Base-by-base conservation (phyloP, 2,888 invertebrate species). In the Pogonocherus hispidulus region DNA sequence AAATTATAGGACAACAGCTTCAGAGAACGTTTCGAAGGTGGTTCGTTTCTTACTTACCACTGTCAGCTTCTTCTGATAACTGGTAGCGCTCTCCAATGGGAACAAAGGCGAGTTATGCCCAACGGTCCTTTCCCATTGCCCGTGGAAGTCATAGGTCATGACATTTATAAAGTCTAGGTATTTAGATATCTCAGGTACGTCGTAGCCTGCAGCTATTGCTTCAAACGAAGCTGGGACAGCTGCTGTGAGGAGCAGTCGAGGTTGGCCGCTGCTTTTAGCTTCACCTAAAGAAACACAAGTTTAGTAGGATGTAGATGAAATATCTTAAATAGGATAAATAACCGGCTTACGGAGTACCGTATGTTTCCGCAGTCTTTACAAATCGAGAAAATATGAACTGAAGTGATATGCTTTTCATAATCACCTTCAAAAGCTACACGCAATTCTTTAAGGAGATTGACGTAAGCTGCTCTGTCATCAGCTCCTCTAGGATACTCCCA, bases 121-220 rank as follows among this genome's bases (percentile, higher is more conserved):
- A 1, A 97, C 96, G 73, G 94, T 94, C 67, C 95, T 89, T 83
- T 97, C 96, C 96, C 96, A 97, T 83, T 96, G 95, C 0, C 97
- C 97, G 81, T 96, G 96, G 89, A 97, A 97, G 84, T 97, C 97
- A 82, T 97, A 97, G 0, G 96, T 96, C 96, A 97, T 96, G 8
- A 97, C 93, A 83, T 96, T 97, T 83, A 97, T 95, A 82, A 94
- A 96, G 86, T 97, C 97, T 81, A 97, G 88, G 82, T 95, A 97
- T 86, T 97, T 97, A 3, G 96, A 93, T 74, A 97, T 95, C 86
- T 97, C 97, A 0, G 95, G 94, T 0, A 97, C 96, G 79, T 97
- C 97, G 78, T 97, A 97, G 4, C 97, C 97, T 67, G 96, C 96
- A 65, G 95, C 95, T 52, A 97, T 95, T 0, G 96, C 96, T 86